These are phyloP conservation scores for Zeugodacus cucurbitae DNA, from an alignment of 1,140 invertebrate species.

Conservation along the genomic window DNA sequence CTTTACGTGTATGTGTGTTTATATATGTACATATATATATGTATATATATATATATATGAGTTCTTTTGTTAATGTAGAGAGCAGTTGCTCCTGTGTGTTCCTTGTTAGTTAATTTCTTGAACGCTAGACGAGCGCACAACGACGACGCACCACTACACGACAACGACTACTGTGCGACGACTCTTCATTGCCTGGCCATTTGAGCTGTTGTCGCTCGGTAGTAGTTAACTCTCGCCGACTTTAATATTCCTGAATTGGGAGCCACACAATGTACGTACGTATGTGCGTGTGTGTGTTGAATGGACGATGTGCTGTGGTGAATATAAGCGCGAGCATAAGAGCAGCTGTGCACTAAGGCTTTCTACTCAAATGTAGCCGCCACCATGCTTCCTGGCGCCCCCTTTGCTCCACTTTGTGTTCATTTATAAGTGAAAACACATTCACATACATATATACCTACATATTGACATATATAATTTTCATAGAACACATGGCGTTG, in stretches of 20 bases:
- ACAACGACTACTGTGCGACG: conserved; percentile 55
- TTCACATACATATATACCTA: neutral
- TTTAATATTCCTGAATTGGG: neutral
- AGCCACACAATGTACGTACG: neutral
- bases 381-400: neutral
- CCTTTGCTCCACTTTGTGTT: neutral
- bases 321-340: neutral
- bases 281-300: neutral
- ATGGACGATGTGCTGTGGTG: neutral
- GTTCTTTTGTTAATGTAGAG: conserved; percentile 1
- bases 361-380: neutral
- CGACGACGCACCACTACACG: conserved; percentile 61
- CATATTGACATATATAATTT: no score
- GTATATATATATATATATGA: neutral
- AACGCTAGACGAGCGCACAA: conserved; percentile 48
- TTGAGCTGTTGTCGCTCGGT: conserved; percentile 6
- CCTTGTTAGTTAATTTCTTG: conserved; percentile 17
- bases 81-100: conserved; percentile 32
- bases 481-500: no score
- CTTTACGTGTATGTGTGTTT: neutral
- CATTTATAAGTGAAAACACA: neutral
- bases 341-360: neutral
- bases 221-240: conserved; percentile 16
- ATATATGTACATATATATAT: no score
- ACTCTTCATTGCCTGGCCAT: neutral